Conservation (phyloP, 2,888 invertebrate species). For the Temnothorax unifasciatus region DNA sequence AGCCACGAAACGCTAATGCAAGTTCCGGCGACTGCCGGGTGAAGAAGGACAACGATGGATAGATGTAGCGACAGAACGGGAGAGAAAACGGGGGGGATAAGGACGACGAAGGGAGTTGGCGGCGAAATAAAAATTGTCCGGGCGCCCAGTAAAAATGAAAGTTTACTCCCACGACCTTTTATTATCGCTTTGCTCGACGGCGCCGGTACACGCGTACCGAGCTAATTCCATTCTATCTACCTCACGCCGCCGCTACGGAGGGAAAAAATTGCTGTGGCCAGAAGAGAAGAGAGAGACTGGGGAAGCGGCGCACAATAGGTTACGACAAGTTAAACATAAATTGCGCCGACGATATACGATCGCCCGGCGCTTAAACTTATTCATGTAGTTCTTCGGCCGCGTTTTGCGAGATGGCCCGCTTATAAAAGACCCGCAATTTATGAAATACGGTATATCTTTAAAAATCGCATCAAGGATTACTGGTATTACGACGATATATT, state of each 20-base stretch:
- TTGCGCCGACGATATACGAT: constrained; percentile 25
- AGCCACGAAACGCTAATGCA: constrained; percentile 77
- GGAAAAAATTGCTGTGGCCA: constrained; percentile 46
- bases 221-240: constrained; percentile 64
- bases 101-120: neutral
- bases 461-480: constrained; percentile 26
- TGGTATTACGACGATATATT: neutral
- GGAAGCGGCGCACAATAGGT: constrained; percentile 33
- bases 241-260: constrained; percentile 1
- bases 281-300: neutral
- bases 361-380: constrained; percentile 26
- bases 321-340: constrained; percentile 44
- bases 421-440: constrained; percentile 14
- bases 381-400: constrained; percentile 10
- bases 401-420: constrained; percentile 30
- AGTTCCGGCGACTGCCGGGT: constrained; percentile 73
- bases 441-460: constrained; percentile 6
- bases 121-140: constrained; percentile 66
- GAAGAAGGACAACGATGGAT: constrained; percentile 61
- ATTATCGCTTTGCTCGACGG: constrained; percentile 57
- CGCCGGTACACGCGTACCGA: constrained; percentile 65
- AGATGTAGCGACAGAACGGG: neutral
- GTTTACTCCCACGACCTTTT: constrained; percentile 58
- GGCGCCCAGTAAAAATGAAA: constrained; percentile 62
- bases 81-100: neutral